Conservation (phyloP, 2,888 invertebrate species). For the Drosophila testacea region DNA sequence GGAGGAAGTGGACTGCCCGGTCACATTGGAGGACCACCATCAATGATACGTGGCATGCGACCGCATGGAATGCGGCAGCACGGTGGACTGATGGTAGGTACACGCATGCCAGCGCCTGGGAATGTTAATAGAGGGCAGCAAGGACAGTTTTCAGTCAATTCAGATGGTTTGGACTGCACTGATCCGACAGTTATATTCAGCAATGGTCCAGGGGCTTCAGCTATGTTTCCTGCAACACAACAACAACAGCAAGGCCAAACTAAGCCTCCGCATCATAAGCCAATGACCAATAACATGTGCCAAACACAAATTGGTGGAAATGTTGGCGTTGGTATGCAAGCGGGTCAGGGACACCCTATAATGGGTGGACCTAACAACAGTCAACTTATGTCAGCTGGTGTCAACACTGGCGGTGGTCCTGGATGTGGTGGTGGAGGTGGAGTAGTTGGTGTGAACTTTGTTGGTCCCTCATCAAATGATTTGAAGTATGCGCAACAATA, state of each 20-base stretch:
- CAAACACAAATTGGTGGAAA: constrained; percentile 49
- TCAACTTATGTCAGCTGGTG: constrained; percentile 29
- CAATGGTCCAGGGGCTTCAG: constrained; percentile 43
- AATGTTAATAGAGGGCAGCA: constrained; percentile 54
- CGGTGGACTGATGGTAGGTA: constrained; percentile 47
- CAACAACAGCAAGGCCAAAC: constrained; percentile 35
- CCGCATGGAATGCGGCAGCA: constrained; percentile 86
- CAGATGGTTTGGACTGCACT: constrained; percentile 68
- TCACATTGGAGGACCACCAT: constrained; percentile 63
- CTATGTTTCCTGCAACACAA: constrained; percentile 51
- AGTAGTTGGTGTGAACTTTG: constrained; percentile 86
- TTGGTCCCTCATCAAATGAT: constrained; percentile 94
- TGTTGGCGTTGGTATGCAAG: constrained; percentile 28
- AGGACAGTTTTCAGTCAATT: constrained; percentile 57
- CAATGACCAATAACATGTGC: constrained; percentile 54
- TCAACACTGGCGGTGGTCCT: constrained; percentile 70
- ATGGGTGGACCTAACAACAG: constrained; percentile 50
- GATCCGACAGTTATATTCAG: constrained; percentile 59
- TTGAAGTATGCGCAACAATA: constrained; percentile 97
- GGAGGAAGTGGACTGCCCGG: constrained; percentile 13
- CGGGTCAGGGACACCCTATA: constrained; percentile 51
- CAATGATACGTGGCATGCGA: constrained; percentile 86
- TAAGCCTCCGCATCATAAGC: constrained; percentile 49
- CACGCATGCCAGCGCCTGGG: constrained; percentile 65
- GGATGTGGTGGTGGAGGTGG: constrained; percentile 35